phyloP scores from a whole-genome alignment of 2,113 vertebrate species.

The Prunella fulvescens region DNA sequence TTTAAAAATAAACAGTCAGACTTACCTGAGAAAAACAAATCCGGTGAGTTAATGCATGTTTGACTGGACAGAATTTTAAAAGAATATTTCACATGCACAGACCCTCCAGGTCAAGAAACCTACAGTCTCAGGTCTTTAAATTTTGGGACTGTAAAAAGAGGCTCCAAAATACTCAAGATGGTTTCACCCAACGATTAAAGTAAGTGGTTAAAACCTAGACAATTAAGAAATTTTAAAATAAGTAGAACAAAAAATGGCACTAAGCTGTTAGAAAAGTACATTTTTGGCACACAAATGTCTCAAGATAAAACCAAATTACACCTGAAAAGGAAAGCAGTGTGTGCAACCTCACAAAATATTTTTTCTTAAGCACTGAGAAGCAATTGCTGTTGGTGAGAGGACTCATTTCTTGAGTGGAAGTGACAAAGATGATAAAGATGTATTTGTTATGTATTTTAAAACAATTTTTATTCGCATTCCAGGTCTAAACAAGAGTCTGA shows the following conservation, averaged over 20 bases:
- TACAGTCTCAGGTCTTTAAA: neutral
- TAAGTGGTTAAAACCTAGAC: neutral
- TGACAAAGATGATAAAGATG: neutral
- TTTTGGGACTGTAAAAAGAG: neutral
- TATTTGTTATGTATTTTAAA: neutral
- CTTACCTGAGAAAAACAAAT: neutral
- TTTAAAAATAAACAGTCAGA: neutral
- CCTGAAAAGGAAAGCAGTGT: neutral
- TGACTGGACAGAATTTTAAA: neutral
- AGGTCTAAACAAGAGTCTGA: neutral
- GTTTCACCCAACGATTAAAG: neutral
- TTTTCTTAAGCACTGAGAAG: neutral
- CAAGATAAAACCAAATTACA: neutral
- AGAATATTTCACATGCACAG: neutral
- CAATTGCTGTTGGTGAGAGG: neutral
- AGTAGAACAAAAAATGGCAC: neutral
- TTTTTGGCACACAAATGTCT: neutral
- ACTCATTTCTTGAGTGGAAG: neutral
- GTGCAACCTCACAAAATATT: neutral
- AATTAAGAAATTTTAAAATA: neutral
- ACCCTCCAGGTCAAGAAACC: neutral
- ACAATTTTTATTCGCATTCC: neutral
- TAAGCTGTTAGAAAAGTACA: neutral
- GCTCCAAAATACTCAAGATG: neutral
- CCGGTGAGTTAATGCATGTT: neutral